Conservation (phyloP, 1,140 invertebrate species). For the Orchesella cincta region DNA sequence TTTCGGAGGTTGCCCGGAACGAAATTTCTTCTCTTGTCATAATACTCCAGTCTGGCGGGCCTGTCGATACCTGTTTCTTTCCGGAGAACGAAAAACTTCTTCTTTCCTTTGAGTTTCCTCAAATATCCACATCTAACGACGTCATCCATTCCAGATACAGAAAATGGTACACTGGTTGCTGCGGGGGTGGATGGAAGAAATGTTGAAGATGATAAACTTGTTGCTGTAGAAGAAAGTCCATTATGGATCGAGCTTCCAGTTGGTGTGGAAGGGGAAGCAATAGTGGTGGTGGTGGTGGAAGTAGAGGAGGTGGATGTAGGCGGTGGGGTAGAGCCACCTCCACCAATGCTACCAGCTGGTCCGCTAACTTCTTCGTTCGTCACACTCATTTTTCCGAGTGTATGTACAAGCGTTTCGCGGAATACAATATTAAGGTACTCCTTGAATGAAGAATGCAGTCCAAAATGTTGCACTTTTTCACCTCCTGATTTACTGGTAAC, state of each 20-base stretch:
- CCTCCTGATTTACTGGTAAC: too few relatives aligned
- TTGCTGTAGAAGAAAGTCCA: neutral
- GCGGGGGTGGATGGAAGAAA: slow-evolving; percentile 4
- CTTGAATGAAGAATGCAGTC: too few relatives aligned
- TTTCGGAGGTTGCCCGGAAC: slow-evolving; percentile 69
- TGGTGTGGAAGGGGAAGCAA: neutral
- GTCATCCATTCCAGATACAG: slow-evolving; percentile 54
- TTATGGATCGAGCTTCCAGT: neutral
- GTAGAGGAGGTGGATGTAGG: neutral
- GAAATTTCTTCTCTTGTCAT: slow-evolving; percentile 87
- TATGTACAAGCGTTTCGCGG: neutral
- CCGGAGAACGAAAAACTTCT: slow-evolving; percentile 78
- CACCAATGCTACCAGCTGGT: slow-evolving; percentile 22
- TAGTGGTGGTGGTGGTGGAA: neutral
- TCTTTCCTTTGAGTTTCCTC: slow-evolving; percentile 76
- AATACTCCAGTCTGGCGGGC: slow-evolving; percentile 84
- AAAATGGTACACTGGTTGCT: neutral
- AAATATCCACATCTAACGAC: slow-evolving; percentile 70
- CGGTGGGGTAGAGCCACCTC: slow-evolving; percentile 19
- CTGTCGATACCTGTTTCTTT: slow-evolving; percentile 64
- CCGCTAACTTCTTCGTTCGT: slow-evolving; percentile 44
- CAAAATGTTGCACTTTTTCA: too few relatives aligned
- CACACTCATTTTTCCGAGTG: slow-evolving; percentile 39
- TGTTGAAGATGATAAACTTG: too few relatives aligned
- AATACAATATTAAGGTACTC: neutral